Conservation (phyloP, 2,797 vertebrate species). For the Phalanger gymnotis region DNA sequence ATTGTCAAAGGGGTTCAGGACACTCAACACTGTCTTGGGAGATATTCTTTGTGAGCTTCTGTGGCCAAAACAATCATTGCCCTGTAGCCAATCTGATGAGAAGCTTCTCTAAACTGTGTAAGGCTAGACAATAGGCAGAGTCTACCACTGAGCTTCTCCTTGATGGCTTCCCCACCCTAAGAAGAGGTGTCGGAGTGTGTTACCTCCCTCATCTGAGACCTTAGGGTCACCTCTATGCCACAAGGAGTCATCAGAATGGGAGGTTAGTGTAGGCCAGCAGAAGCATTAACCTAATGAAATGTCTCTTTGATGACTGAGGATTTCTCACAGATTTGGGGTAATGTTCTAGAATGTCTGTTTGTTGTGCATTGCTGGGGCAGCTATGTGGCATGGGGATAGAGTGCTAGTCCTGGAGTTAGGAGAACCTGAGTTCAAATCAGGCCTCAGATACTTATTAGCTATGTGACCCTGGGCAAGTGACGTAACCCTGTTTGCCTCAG, state of each 20-base stretch:
- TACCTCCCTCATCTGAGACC: not conserved
- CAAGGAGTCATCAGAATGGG: not conserved
- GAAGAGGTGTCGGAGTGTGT: not conserved
- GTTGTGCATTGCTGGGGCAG: no score
- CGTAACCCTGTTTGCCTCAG: not conserved
- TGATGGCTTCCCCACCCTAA: not conserved
- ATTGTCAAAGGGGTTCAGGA: not conserved
- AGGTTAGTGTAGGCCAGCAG: not conserved
- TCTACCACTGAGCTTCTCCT: not conserved
- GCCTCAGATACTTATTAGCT: not conserved
- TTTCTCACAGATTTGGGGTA: not conserved
- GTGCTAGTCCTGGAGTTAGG: not conserved
- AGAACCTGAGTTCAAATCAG: not conserved
- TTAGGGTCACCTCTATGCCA: not conserved
- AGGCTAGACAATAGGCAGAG: not conserved
- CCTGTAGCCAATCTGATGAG: no score
- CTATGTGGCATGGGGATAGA: not conserved
- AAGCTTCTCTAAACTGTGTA: not conserved
- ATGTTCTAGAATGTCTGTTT: no score
- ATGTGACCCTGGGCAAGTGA: not conserved
- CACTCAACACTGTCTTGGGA: not conserved
- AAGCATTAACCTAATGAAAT: not conserved
- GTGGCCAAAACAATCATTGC: not conserved
- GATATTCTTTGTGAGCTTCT: not conserved
- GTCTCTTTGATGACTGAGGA: not conserved